These are phyloP conservation scores for Pithys albifrons DNA, from an alignment of 2,113 vertebrate genomes.

Conservation along the genomic window DNA sequence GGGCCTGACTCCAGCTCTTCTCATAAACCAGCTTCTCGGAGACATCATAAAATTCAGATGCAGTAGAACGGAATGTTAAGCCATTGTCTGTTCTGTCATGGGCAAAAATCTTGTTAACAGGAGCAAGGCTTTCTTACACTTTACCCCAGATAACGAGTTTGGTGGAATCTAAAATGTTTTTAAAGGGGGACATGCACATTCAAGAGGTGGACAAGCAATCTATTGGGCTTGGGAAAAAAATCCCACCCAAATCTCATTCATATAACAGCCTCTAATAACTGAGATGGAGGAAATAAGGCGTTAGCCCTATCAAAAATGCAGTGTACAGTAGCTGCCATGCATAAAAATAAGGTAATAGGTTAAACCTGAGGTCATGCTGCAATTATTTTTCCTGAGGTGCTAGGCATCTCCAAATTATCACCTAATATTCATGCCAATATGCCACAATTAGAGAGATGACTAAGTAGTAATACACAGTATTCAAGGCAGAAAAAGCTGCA, in stretches of 20 bases:
- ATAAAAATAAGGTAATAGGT: slow-evolving; percentile 1
- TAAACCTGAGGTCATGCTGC: slow-evolving; percentile 18
- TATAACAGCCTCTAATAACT: not conserved
- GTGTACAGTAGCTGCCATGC: not conserved
- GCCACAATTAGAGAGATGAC: slow-evolving; percentile 17
- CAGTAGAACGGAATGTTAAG: not conserved
- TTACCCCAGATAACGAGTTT: not conserved
- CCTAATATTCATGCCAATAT: slow-evolving; percentile 50
- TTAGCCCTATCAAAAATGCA: slow-evolving; percentile 3
- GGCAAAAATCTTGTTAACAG: not conserved
- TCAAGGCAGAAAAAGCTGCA: not conserved
- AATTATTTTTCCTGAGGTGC: slow-evolving; percentile 41
- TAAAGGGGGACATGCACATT: not conserved
- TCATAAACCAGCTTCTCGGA: not conserved
- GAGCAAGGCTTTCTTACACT: not conserved
- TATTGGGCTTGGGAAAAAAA: not conserved
- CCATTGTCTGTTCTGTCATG: not conserved
- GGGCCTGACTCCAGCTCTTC: not conserved
- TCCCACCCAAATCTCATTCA: not conserved
- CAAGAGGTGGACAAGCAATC: not conserved
- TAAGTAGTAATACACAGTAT: not conserved
- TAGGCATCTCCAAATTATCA: slow-evolving; percentile 40
- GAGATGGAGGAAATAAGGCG: slow-evolving; percentile 8
- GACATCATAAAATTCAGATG: not conserved
- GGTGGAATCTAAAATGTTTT: not conserved